Conservation (phyloP, 2,797 vertebrate species). For the Enteromius paludinosus region DNA sequence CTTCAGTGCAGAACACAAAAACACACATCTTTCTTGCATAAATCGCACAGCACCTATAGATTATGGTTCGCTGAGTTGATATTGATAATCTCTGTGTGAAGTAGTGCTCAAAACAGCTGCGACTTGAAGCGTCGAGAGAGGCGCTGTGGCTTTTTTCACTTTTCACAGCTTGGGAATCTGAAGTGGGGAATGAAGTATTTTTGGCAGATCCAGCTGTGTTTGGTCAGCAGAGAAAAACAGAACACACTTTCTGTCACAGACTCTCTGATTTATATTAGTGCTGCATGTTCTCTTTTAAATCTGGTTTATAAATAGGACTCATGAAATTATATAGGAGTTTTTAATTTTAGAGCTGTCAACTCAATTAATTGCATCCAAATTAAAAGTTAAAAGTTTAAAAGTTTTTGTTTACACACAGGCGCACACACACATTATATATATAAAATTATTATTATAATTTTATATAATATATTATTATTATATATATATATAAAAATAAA, state of each 20-base stretch:
- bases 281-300: not conserved
- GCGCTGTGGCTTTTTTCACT: conserved; percentile 9
- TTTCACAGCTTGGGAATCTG: conserved; percentile 26
- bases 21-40: conserved; percentile 29
- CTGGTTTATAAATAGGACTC: not conserved
- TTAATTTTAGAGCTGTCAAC: not conserved
- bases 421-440: too few species aligned
- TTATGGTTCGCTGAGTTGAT: conserved; percentile 19
- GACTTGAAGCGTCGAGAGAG: conserved; percentile 15
- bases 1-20: not conserved
- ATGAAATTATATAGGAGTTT: not conserved
- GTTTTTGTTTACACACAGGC: too few species aligned
- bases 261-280: not conserved
- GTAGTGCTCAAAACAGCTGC: conserved; percentile 16
- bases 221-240: conserved; percentile 5
- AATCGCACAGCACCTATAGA: conserved; percentile 21
- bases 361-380: not conserved
- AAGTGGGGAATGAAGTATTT: conserved; percentile 29
- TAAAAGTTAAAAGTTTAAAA: not conserved
- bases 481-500: too few species aligned
- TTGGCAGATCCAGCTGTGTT: conserved; percentile 26
- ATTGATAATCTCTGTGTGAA: conserved; percentile 44
- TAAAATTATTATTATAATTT: too few species aligned
- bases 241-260: conserved; percentile 2
- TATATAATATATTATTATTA: too few species aligned